Evolutionary conservation across 2,888 invertebrate species (phyloP).

Genomic region (Napeogenes inachia): DNA sequence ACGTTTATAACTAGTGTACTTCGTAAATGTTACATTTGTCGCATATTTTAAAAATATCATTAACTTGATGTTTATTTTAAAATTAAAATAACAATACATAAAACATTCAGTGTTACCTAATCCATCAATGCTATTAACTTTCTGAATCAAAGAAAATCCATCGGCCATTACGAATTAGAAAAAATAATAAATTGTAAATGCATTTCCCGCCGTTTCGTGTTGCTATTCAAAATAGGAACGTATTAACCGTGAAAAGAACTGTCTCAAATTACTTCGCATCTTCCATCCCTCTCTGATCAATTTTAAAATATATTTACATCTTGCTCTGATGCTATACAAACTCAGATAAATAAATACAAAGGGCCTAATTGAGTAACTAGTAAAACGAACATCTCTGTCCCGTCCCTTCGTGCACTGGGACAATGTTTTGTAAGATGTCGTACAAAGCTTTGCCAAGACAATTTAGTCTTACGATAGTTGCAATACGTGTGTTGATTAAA

Average conservation of each 20-base stretch:
- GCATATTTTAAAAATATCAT: background rate
- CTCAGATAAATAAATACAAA: slow-evolving; percentile 79
- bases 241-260: slow-evolving; percentile 77
- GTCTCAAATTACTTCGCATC: slow-evolving; percentile 74
- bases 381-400: slow-evolving; percentile 73
- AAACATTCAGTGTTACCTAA: slow-evolving; percentile 26
- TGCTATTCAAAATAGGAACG: slow-evolving; percentile 77
- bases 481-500: slow-evolving; percentile 28
- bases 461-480: slow-evolving; percentile 35
- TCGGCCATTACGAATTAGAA: slow-evolving; percentile 68
- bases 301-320: slow-evolving; percentile 38
- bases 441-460: slow-evolving; percentile 26
- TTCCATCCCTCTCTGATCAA: slow-evolving; percentile 42
- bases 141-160: slow-evolving; percentile 66
- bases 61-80: background rate
- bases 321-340: slow-evolving; percentile 65
- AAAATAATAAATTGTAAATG: slow-evolving; percentile 61
- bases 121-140: slow-evolving; percentile 44
- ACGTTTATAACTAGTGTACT: background rate
- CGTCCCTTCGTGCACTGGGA: slow-evolving; percentile 64
- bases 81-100: slow-evolving; percentile 1
- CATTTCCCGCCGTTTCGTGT: slow-evolving; percentile 74
- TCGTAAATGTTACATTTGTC: too few relatives aligned
- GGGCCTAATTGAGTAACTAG: slow-evolving; percentile 79
- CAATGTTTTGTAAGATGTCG: slow-evolving; percentile 38